A percentile compares a stretch with the other conserved stretches of the same genome.
phyloP scores from a whole-genome alignment of 2,113 vertebrate genomes.

The Neodon shergylaensis region DNA sequence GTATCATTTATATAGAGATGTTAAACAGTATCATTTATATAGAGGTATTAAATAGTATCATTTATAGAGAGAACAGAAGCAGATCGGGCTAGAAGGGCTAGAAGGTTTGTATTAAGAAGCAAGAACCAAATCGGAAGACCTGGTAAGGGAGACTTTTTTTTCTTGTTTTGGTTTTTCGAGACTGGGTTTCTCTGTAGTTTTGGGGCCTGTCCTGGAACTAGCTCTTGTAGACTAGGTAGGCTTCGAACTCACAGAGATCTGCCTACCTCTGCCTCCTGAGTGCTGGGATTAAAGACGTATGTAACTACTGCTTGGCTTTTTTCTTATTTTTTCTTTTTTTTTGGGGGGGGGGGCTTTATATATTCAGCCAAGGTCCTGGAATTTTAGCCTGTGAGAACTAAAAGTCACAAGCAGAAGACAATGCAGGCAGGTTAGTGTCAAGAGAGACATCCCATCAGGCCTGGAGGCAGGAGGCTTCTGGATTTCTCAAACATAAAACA shows the following conservation, averaged over 20 bases:
- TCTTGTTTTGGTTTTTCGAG: no score
- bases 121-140: not conserved
- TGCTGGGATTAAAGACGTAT: no score
- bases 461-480: not conserved
- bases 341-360: not conserved
- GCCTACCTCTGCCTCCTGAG: no score
- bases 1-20: not conserved
- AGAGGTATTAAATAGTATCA: not conserved
- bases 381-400: constrained; percentile 21
- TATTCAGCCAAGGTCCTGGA: not conserved
- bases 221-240: no score
- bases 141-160: not conserved
- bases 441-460: constrained; percentile 21
- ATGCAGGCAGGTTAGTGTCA: not conserved
- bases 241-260: no score
- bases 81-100: not conserved
- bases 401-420: not conserved
- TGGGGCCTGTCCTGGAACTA: no score
- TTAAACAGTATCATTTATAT: no score
- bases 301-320: no score
- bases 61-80: not conserved
- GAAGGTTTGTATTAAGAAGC: constrained; percentile 19
- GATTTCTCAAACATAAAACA: constrained; percentile 45
- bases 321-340: no score
- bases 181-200: no score